Evolutionary conservation across 2,113 vertebrate species (phyloP), one percentile per base, ranked within the genome.

Genomic region (Aspidoscelis tigris): DNA sequence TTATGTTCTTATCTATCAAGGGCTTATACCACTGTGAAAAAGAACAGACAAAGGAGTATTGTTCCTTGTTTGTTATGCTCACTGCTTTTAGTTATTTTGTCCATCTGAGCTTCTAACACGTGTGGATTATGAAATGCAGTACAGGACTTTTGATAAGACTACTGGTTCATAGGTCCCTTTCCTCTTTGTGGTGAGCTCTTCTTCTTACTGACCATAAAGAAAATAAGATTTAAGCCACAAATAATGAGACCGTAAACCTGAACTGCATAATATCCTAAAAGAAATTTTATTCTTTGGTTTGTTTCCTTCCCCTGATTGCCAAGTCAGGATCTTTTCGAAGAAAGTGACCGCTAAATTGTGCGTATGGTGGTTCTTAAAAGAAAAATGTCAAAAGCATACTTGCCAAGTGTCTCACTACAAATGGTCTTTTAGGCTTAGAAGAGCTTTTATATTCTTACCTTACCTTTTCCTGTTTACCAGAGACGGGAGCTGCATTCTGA

Each of bases 381-480:
- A 47, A 33, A 83, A 65, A 39, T 55, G 24, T 66, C 58, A 26
- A 65, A 75, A 83, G 61, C 41, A 66, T 50, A 39, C 39, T 64
- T 61, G 18, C 24, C 41, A 78, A 24, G 21, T 77, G 53, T 61
- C 58, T 53, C 24, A 50, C 26, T 33, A 47, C 9, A 44, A 4
- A 69, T 72, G 21, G 26, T 24, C n/a, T 26, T 75, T 66, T 47
- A 83, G 58, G 55, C 81, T 66, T 75, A 58, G 47, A 11, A 7
- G 41, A 20, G 14, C 18, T 83, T 20, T 74, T 75, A 43, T 53
- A 21, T 66, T 66, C 81, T 9, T 33, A 10, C 20, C 50, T 33
- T 83, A 53, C 66, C 43, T 43, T 44, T 33, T 61, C 61, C 22
- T 83, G 53, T 50, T 65, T 83, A 75, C 58, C 58, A 75, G 41